Percentiles rank a stretch among this genome's conserved stretches.
phyloP scores from a whole-genome alignment of 2,888 invertebrate species.

The Buathra laborator region DNA sequence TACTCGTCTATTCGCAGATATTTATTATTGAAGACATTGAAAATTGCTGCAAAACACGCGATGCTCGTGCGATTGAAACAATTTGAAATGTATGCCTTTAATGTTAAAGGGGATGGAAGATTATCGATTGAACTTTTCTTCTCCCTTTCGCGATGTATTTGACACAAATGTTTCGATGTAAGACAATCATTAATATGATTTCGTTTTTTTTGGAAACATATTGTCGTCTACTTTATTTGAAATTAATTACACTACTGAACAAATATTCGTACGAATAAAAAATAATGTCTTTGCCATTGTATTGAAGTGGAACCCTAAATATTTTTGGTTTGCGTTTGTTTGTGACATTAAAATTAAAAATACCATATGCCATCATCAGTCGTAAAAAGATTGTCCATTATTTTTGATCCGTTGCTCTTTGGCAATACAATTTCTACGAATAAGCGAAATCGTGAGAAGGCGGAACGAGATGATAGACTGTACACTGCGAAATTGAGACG shows the following conservation, averaged over 20 bases:
- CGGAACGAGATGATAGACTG: slow-evolving; percentile 2
- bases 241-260: too few species aligned
- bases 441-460: slow-evolving; percentile 9
- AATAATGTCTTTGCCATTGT: too few species aligned
- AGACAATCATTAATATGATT: too few species aligned
- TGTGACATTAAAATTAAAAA: not conserved
- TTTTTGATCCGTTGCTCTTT: not conserved
- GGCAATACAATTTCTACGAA: not conserved
- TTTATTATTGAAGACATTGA: slow-evolving; percentile 3
- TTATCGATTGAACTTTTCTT: not conserved
- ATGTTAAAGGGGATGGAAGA: not conserved
- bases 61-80: not conserved
- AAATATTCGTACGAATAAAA: not conserved
- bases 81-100: not conserved
- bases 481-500: slow-evolving; percentile 25
- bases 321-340: not conserved
- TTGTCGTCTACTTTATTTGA: too few species aligned
- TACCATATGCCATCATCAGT: not conserved
- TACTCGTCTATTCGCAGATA: slow-evolving; percentile 1
- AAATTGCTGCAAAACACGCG: not conserved
- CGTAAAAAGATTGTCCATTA: not conserved
- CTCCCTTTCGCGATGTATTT: not conserved
- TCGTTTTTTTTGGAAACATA: too few species aligned
- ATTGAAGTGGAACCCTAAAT: not conserved
- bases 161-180: too few species aligned